Base-by-base conservation (phyloP, 2,113 vertebrate genomes). In the Bubalus kerabau region DNA sequence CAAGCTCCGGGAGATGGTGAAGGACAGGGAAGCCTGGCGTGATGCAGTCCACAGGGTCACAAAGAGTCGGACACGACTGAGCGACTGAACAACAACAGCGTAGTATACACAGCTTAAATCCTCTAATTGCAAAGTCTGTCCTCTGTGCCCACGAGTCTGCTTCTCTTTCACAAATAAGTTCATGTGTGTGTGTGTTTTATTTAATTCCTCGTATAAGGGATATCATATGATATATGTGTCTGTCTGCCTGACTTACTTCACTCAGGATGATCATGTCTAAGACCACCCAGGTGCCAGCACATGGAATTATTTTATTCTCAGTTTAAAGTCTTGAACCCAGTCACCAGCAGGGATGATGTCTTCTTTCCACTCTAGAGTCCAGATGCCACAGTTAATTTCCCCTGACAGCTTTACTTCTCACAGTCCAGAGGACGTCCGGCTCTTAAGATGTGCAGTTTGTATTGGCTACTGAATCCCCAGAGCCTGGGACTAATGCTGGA, bases 221-320 rank as follows among this genome's bases (percentile, higher is more conserved):
- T 21, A 57, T 23, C 56, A 3, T 57, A 57, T 3, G 19, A 23
- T 23, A 23, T 57, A 23, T 57, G 7, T 23, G 19, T 56, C 54
- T 56, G 21, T 56, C 56, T 56, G 56, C 56, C 56, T 56, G 56
- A 56, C 54, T 56, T 23, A 3, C 54, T 56, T 56, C 32, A 19
- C 64, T 67, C 32, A 5, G 64, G 32, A n/a, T 19, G 64, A 67
- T 67, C 32, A 19, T 0, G 1, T 19, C 32, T 67, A n/a, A 3
- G 32, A 10, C 4, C 64, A 32, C 15, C 46, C 46, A 19, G 4
- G 46, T 50, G 9, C 4, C 16, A 19, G 28, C 16, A 3, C 5
- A 3, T 1, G 78, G 16, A 2, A 1, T 11, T 1, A 2, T 3
- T 12, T 6, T 0, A 6, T 19, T 24, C 46, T 62, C 32, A 32